Base-by-base conservation (phyloP, 2,888 invertebrate species). In the Drosophila mimetica region DNA sequence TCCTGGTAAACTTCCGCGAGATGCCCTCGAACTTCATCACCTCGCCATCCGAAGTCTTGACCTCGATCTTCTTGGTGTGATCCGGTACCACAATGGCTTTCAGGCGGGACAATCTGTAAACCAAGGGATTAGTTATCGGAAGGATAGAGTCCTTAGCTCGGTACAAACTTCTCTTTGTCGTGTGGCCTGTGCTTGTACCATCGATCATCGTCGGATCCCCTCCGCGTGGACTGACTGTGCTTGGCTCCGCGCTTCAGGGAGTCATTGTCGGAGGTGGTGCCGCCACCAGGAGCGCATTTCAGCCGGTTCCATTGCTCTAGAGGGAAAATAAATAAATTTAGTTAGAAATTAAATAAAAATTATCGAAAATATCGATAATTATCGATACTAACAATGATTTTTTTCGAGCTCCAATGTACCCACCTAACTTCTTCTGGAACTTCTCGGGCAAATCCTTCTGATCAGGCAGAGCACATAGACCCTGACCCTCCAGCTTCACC, bases 1-100 rank as follows among this genome's bases (percentile, higher is more conserved):
- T 97, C 25, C 96, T 95, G 0, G 97, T 97, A 91, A 98, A 98
- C 77, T 97, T 97, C 44, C 96, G 94, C 0, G 97, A 97, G 77
- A 97, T 97, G 9, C 94, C 96, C 93, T 96, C 95, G 88, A 97
- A 97, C 89, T 96, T 94, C 90, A 96, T 96, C 32, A 96, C 95
- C 47, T 86, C 86, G 0, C 97, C 96, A 0, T 95, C 95, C 0
- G 96, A 95, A 0, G 97, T 97, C 88, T 95, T 95, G 0, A 97
- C 96, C 50, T 96, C 92, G 6, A 97, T 95, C 90, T 97, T 96
- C 86, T 95, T 94, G 74, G 92, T 91, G 66, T 92, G 92, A 44
- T 93, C 92, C 3, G 84, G 84, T 9, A 92, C 90, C 39, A 94
- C 93, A 65, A 94, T 93, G 4, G 95, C 93, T 52, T 92, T 91